Base-by-base conservation (phyloP, 1,140 invertebrate genomes). In the Branchinecta lindahli region DNA sequence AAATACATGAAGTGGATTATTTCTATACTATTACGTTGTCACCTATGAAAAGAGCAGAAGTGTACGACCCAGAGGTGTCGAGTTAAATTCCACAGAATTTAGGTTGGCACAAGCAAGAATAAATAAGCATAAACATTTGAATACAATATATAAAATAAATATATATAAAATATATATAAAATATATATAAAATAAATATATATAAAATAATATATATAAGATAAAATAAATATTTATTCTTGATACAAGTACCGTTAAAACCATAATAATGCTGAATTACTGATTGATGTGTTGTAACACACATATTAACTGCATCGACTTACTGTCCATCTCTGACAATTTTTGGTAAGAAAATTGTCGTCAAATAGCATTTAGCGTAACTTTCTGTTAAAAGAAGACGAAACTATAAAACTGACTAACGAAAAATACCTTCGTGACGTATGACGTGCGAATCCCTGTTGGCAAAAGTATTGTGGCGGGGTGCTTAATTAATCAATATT, bases 191-290 rank as follows among this genome's bases (percentile, higher is more conserved):
- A n/a, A n/a, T n/a, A n/a, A n/a, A n/a, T n/a, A n/a, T n/a, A n/a
- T n/a, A n/a, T n/a, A n/a, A n/a, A n/a, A n/a, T n/a, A n/a, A n/a
- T n/a, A n/a, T n/a, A n/a, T n/a, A n/a, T n/a, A n/a, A n/a, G n/a
- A 52, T 52, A 52, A 52, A 52, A 52, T 52, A 52, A 52, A 52
- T 52, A 52, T 52, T 52, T 52, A 52, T 52, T 52, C 47, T 52
- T 52, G 47, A 52, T 52, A 52, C 47, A 52, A 52, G 47, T 52
- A 52, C 47, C 47, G 47, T 52, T 52, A 52, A 52, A 52, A n/a
- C 47, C 47, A 52, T 52, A 52, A 52, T 52, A 52, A 52, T 52
- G n/a, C n/a, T n/a, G n/a, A n/a, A n/a, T 52, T 9, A 52, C 47
- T 52, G 47, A 52, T 52, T 52, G 9, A 52, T 52, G 47, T 52